Base-by-base conservation (phyloP, 2,888 invertebrate genomes). In the Sphinx pinastri region DNA sequence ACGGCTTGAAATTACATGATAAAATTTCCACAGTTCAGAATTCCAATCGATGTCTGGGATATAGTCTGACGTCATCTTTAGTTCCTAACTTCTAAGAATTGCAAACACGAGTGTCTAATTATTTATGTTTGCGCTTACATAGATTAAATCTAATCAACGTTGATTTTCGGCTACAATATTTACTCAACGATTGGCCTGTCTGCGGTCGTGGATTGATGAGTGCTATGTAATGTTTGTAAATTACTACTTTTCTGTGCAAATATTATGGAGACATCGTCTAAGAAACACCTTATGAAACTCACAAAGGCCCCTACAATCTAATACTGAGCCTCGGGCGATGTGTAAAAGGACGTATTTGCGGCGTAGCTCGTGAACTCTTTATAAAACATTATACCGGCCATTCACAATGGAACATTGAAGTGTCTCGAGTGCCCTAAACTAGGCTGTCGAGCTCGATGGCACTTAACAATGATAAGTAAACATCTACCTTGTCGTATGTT, bases 401-500 rank as follows among this genome's bases (percentile, higher is more conserved):
- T 81, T 79, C 81, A 87, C 87, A 86, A 89, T 86, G 87, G 84
- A 82, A 78, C 81, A 82, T 78, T 86, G 80, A 82, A 87, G 88
- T 82, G 82, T 72, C 76, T 85, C 74, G 76, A 89, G 87, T 76
- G 84, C 81, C 82, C 84, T 86, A 84, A 88, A 87, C 85, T 83
- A 80, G 84, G 81, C 76, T 81, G 84, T 88, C 81, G 83, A 85
- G 79, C 82, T 86, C 82, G 81, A 89, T 85, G 80, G 83, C 81
- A 78, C 88, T 88, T 81, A 76, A 79, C 80, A 82, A 83, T 85
- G 85, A 87, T 87, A 87, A 88, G 87, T 86, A 84, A 85, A 86
- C 82, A 84, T 78, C 81, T 80, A 82, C 74, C 75, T 79, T 81
- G 79, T 82, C 76, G 74, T 79, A 78, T 78, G 75, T 79, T 80